Percentiles rank a stretch among this genome's conserved stretches.
Evolutionary conservation across 2,797 vertebrate genomes (phyloP).

Genomic region (Pseudomugil gertrudae): DNA sequence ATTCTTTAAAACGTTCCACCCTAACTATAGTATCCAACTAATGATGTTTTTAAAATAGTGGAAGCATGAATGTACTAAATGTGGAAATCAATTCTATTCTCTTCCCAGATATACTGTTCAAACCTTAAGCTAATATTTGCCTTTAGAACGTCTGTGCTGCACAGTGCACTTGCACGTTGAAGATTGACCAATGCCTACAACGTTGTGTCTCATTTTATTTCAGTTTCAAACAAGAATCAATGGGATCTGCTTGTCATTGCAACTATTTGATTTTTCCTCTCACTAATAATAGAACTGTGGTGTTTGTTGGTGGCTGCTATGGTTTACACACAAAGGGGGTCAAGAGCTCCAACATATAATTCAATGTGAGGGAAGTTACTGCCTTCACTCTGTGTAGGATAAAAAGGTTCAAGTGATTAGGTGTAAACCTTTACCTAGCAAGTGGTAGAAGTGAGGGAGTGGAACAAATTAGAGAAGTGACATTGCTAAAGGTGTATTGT

Average conservation of each 20-base stretch:
- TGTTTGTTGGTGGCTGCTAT: constrained; percentile 4
- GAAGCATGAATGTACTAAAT: neutral
- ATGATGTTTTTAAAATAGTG: neutral
- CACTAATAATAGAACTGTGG: neutral
- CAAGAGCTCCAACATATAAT: neutral
- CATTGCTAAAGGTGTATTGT: neutral
- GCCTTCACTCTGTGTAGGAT: constrained; percentile 30
- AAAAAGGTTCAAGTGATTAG: neutral
- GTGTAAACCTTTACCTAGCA: neutral
- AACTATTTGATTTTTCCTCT: constrained; percentile 6
- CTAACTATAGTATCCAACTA: neutral
- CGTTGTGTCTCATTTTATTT: constrained; percentile 28
- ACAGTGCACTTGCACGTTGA: constrained; percentile 4
- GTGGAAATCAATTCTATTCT: constrained; percentile 41
- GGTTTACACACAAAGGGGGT: neutral
- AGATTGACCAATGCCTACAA: constrained; percentile 47
- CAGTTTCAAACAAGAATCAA: constrained; percentile 10
- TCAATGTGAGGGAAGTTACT: neutral
- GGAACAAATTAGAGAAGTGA: constrained; percentile 1
- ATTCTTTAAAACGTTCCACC: neutral
- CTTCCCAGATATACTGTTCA: constrained; percentile 25
- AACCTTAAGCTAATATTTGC: constrained; percentile 67
- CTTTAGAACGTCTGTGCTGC: constrained; percentile 24
- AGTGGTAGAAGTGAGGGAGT: neutral
- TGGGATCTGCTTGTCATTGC: neutral